Conservation (phyloP, 2,797 vertebrate species). For the Morus bassanus region DNA sequence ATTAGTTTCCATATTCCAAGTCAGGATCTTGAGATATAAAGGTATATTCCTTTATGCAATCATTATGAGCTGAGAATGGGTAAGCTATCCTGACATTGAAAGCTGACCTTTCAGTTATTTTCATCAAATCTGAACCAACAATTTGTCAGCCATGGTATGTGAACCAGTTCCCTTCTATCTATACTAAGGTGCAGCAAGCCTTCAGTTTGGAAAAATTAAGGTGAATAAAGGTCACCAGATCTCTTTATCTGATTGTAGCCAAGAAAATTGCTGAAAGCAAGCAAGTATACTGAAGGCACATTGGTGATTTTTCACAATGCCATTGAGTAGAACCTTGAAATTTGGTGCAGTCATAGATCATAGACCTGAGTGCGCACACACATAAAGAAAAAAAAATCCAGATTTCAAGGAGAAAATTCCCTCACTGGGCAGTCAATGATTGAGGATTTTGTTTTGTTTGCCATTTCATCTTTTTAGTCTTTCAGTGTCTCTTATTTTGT, state of each 20-base stretch:
- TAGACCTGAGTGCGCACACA: not conserved
- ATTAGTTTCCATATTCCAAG: not conserved
- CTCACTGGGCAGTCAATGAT: not conserved
- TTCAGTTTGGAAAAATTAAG: conserved; percentile 40
- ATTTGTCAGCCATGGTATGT: not conserved
- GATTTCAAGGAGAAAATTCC: not conserved
- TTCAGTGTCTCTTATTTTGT: not conserved
- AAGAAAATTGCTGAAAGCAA: conserved; percentile 49
- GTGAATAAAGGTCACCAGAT: conserved; percentile 43
- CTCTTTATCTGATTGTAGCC: conserved; percentile 29
- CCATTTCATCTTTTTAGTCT: not conserved
- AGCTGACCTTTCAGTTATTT: not conserved
- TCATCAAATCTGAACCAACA: not conserved
- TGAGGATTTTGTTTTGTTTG: not conserved
- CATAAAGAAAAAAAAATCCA: not conserved
- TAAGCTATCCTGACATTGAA: not conserved
- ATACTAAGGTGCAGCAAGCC: not conserved
- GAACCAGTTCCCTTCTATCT: not conserved
- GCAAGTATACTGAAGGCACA: not conserved
- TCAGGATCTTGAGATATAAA: not conserved
- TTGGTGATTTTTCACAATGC: conserved; percentile 45
- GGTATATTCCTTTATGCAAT: not conserved
- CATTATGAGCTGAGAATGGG: not conserved
- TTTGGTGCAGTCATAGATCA: conserved; percentile 43
- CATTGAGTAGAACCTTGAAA: conserved; percentile 26